Percentiles rank a stretch among this genome's conserved stretches.
phyloP scores from a whole-genome alignment of 2,888 invertebrate genomes.

The Gryllus longicercus region DNA sequence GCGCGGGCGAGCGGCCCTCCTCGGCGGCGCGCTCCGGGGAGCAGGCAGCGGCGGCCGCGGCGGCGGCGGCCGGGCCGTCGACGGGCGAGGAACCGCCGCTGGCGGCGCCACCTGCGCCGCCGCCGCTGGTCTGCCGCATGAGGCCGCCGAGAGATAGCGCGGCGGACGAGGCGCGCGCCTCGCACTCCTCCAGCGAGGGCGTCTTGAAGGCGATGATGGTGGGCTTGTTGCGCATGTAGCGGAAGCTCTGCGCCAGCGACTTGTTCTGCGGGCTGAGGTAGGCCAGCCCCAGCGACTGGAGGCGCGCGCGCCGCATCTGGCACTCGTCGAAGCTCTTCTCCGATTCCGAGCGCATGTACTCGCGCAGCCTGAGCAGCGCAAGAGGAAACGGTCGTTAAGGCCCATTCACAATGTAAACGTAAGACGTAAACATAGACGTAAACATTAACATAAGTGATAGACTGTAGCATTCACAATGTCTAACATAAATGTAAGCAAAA shows the following conservation, averaged over 20 bases:
- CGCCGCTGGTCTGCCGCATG: background rate
- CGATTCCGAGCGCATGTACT: slow-evolving; percentile 74
- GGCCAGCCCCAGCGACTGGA: slow-evolving; percentile 63
- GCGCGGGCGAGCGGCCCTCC: slow-evolving; percentile 54
- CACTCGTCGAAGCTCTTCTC: slow-evolving; percentile 71
- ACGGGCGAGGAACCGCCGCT: slow-evolving; percentile 47
- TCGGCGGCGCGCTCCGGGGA: slow-evolving; percentile 54
- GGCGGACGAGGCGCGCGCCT: slow-evolving; percentile 46
- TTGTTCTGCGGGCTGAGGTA: slow-evolving; percentile 74
- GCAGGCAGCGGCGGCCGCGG: slow-evolving; percentile 42
- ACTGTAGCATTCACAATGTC: no score
- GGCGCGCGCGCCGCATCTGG: slow-evolving; percentile 60
- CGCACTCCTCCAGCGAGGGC: slow-evolving; percentile 70
- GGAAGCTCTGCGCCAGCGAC: slow-evolving; percentile 77
- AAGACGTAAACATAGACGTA: no score
- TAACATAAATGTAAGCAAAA: no score
- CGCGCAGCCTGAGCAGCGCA: slow-evolving; percentile 56
- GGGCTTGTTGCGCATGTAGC: slow-evolving; percentile 85
- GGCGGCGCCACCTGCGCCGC: background rate
- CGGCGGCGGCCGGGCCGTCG: background rate
- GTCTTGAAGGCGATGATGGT: slow-evolving; percentile 85
- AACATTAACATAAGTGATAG: no score
- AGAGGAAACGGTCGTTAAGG: background rate
- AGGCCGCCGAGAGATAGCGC: slow-evolving; percentile 20
- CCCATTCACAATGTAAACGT: no score